phyloP scores from a whole-genome alignment of 2,797 vertebrate genomes.

The Arnoldichthys spilopterus region DNA sequence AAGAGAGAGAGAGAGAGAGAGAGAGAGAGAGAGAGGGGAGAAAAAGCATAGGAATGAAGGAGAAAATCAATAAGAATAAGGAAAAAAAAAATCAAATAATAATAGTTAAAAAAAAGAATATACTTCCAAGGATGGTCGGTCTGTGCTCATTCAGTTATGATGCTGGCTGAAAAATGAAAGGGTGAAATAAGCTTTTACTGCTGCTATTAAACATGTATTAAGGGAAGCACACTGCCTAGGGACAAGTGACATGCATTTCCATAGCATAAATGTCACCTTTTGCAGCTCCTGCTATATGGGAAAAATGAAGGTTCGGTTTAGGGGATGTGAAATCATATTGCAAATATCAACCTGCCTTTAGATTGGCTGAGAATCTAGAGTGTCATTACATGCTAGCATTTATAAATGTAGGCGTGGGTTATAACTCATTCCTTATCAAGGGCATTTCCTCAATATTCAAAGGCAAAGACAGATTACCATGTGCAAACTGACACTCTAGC shows the following conservation, averaged over 20 bases:
- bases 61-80: background rate
- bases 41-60: constrained; percentile 11
- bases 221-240: constrained; percentile 39
- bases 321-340: constrained; percentile 43
- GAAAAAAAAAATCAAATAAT: constrained; percentile 21
- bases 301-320: constrained; percentile 50
- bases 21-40: background rate
- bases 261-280: constrained; percentile 61
- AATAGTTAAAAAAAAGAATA: constrained; percentile 18
- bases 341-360: constrained; percentile 47
- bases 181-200: constrained; percentile 70
- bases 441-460: background rate
- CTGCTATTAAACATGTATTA: constrained; percentile 64
- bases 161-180: constrained; percentile 68
- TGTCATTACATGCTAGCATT: constrained; percentile 2
- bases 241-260: constrained; percentile 57
- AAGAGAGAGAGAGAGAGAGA: background rate
- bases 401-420: constrained; percentile 9
- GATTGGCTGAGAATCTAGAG: constrained; percentile 28
- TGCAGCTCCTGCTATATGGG: constrained; percentile 53
- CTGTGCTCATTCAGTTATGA: constrained; percentile 74
- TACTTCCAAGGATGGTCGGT: constrained; percentile 28
- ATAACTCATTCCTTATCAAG: constrained; percentile 24
- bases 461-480: background rate
- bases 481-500: too few relatives aligned